Evolutionary conservation across 2,113 vertebrate species (phyloP).

Genomic region (Tyto alba): DNA sequence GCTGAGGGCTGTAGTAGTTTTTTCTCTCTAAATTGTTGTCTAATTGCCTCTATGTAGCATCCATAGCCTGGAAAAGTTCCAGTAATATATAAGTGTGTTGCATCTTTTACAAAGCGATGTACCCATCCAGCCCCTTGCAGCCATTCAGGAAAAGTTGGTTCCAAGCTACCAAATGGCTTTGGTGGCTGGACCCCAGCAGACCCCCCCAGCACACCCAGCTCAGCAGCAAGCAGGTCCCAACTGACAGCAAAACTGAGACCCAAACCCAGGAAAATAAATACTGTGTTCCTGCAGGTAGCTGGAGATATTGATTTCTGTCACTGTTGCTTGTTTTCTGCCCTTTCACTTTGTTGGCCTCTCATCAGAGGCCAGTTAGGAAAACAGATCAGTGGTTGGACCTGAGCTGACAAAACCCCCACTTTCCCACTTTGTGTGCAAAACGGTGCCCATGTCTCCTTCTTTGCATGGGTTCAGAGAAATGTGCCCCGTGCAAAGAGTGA

Average conservation of each 20-base stretch:
- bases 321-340: neutral
- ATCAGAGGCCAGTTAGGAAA: neutral
- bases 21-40: neutral
- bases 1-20: neutral
- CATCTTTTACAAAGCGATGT: neutral
- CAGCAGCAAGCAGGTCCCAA: fast-evolving
- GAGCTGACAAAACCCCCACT: neutral
- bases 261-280: neutral
- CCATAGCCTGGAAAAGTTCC: neutral
- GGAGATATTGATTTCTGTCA: neutral
- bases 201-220: neutral
- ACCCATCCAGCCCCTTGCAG: too few relatives aligned
- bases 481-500: fast-evolving
- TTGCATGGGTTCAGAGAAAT: neutral
- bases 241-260: neutral
- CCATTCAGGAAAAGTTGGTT: too few relatives aligned
- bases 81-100: too few relatives aligned
- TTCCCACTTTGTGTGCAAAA: neutral
- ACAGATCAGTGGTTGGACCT: neutral
- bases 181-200: neutral
- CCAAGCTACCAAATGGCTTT: neutral
- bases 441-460: fast-evolving
- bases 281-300: fast-evolving
- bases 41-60: neutral
- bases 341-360: slow-evolving; percentile 27